Percentiles rank a stretch among this genome's conserved stretches.
Evolutionary conservation across 2,797 vertebrate genomes (phyloP).

Genomic region (Anabas testudineus): DNA sequence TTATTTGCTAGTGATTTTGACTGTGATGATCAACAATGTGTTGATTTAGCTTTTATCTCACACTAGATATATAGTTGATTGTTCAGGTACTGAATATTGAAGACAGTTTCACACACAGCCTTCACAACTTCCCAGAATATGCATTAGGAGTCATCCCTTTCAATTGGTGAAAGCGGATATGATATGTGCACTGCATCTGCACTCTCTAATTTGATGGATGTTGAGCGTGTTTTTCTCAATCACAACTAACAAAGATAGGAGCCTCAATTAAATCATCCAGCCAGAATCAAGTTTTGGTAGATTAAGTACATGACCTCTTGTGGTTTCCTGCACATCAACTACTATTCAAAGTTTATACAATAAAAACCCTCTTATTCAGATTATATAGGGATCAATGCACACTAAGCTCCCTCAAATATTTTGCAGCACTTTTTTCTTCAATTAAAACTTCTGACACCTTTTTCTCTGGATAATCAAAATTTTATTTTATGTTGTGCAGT

Average conservation of each 20-base stretch:
- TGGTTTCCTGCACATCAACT: conserved; percentile 34
- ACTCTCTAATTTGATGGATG: too few species aligned
- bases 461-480: conserved; percentile 45
- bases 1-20: too few species aligned
- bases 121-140: too few species aligned
- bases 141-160: too few species aligned
- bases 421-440: conserved; percentile 21
- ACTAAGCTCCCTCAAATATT: conserved; percentile 36
- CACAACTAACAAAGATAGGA: too few species aligned
- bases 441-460: conserved; percentile 24
- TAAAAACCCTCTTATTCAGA: conserved; percentile 48
- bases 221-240: too few species aligned
- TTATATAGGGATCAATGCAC: too few species aligned
- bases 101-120: conserved; percentile 7
- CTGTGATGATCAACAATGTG: too few species aligned
- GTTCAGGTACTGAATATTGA: conserved; percentile 7
- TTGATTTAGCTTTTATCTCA: too few species aligned
- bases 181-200: too few species aligned
- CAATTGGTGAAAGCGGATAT: too few species aligned
- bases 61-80: too few species aligned
- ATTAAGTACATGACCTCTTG: conserved; percentile 20
- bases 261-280: conserved; percentile 33
- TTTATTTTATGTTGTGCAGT: conserved; percentile 30
- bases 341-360: conserved; percentile 33
- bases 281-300: conserved; percentile 24